Conservation (phyloP, 2,113 vertebrate genomes). For the Benitochromis conjunctus region DNA sequence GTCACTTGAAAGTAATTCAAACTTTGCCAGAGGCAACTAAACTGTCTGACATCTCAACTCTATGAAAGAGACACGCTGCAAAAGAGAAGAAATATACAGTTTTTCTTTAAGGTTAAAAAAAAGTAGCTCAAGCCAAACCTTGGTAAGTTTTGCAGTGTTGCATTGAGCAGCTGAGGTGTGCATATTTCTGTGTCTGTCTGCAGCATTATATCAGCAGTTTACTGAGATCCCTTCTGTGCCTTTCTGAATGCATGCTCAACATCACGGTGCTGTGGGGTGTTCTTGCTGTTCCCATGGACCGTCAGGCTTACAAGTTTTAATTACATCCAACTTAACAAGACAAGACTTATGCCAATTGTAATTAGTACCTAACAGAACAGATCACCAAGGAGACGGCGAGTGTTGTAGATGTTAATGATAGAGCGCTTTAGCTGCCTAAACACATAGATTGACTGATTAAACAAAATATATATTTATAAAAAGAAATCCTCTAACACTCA, state of each 20-base stretch:
- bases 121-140: neutral
- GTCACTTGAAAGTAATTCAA: slow-evolving; percentile 68
- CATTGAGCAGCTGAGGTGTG: neutral
- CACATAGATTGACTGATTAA: neutral
- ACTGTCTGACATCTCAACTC: slow-evolving; percentile 43
- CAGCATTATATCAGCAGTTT: neutral
- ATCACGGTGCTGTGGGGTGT: neutral
- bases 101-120: neutral
- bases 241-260: neutral
- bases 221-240: neutral
- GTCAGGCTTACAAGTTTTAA: neutral
- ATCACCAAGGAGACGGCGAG: neutral
- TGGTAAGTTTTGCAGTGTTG: neutral
- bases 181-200: neutral
- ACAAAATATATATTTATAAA: neutral
- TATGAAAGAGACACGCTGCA: slow-evolving; percentile 6
- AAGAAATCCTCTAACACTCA: neutral
- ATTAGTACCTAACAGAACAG: neutral
- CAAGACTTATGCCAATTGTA: slow-evolving; percentile 3
- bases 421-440: neutral
- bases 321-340: neutral
- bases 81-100: slow-evolving; percentile 1
- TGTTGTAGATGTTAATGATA: neutral
- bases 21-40: slow-evolving; percentile 44
- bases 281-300: neutral